Evolutionary conservation across 1,140 invertebrate species (phyloP), one percentile per base, ranked within the genome.

Genomic region (Caenorhabditis latens): DNA sequence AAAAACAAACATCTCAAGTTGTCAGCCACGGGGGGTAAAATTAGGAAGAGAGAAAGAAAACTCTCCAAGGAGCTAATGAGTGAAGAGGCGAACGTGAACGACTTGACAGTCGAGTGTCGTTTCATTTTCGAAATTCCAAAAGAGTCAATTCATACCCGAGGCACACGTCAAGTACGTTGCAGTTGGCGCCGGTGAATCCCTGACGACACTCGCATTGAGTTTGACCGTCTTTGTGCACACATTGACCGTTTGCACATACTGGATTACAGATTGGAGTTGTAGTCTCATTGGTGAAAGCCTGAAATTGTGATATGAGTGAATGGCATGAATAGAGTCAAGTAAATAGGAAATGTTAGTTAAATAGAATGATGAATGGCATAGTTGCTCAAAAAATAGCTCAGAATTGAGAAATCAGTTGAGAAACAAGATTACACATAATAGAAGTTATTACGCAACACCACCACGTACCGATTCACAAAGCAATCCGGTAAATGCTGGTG

Each of bases 181-280:
- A 90, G 65, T 90, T 90, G 65, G 86, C 83, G 24, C 90, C 90
- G 71, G 84, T 83, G 63, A 90, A 86, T 11, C 90, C 90, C 55
- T 89, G 82, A 40, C 88, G 82, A 84, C 90, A 90, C 43, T 88
- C 84, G 84, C 90, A 90, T 48, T 86, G 65, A 21, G 90, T 50
- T 43, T 82, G 57, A 58, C 82, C 87, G 53, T 84, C 85, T 13
- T 55, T 71, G 53, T 53, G 79, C 40, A 86, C 84, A 84, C 88
- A 86, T 55, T 88, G 89, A 24, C 84, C 88, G 46, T 89, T 89
- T 24, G 89, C 53, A 50, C 88, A 89, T 75, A 79, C 67, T 11
- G 88, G 88, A 46, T 79, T 85, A 83, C 88, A 89, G 79, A 16
- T 79, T 40, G 71, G 84, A 67, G 58, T 40, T 58, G 55, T 40